Conservation (phyloP, 2,113 vertebrate species). For the Trematocara marginatum region DNA sequence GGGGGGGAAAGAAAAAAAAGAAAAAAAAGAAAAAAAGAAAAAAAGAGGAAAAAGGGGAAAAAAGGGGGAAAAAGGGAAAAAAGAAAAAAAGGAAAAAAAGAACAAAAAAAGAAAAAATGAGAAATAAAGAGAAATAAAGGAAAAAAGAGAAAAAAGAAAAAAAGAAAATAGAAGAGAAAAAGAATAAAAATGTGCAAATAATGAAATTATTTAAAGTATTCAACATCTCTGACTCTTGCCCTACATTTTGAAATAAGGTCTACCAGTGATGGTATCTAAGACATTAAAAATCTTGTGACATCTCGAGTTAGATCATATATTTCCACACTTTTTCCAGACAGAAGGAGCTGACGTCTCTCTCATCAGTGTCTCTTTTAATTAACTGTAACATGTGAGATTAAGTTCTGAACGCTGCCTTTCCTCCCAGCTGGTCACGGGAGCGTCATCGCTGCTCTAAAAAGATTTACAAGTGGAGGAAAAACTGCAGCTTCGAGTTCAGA, state of each 20-base stretch:
- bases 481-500: accelerated
- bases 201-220: not conserved
- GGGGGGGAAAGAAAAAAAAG: no score
- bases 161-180: no score
- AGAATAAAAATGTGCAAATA: not conserved
- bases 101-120: no score
- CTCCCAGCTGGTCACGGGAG: not conserved
- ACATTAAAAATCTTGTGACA: not conserved
- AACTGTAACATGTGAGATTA: not conserved
- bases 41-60: no score
- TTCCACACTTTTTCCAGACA: not conserved
- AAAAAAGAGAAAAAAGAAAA: no score
- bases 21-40: no score
- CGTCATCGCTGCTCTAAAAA: not conserved
- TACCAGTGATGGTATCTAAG: accelerated
- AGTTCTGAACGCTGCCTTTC: not conserved
- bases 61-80: no score
- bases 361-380: not conserved
- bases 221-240: not conserved
- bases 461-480: not conserved
- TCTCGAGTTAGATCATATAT: not conserved
- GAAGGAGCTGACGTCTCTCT: not conserved
- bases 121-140: no score
- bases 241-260: not conserved
- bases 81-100: no score